These are phyloP conservation scores for Malurus alboscapulatus DNA, from an alignment of 2,113 vertebrate genomes.

Conservation along the genomic window DNA sequence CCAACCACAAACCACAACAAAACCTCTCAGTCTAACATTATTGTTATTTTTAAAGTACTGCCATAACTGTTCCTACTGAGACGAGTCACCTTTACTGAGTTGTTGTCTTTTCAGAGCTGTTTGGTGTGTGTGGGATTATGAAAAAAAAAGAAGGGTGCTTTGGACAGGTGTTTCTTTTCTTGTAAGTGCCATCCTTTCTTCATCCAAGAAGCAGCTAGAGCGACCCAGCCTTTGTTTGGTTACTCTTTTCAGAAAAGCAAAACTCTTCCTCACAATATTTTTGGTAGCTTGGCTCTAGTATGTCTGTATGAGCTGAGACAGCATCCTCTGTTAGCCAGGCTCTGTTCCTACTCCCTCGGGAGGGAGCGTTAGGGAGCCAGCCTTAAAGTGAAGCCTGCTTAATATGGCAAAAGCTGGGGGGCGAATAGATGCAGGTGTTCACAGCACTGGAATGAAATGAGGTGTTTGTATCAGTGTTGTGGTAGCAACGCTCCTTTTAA, in stretches of 20 bases:
- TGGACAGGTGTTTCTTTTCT: constrained; percentile 37
- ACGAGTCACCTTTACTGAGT: neutral
- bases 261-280: constrained; percentile 35
- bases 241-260: constrained; percentile 28
- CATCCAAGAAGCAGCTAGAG: neutral
- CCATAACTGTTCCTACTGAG: neutral
- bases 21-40: neutral
- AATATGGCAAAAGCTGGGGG: constrained; percentile 45
- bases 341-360: neutral
- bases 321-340: constrained; percentile 33
- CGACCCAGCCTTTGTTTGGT: neutral
- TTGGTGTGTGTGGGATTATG: neutral
- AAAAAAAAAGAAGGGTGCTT: neutral
- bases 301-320: constrained; percentile 3
- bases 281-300: constrained; percentile 26
- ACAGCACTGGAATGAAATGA: constrained; percentile 17
- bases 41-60: constrained; percentile 1
- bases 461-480: constrained; percentile 60
- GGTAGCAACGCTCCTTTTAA: constrained; percentile 55
- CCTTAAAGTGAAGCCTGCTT: constrained; percentile 28
- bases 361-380: neutral
- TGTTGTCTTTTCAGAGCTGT: neutral
- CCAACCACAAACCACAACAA: neutral
- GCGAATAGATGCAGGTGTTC: constrained; percentile 50
- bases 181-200: neutral